These are phyloP conservation scores for Frieseomelitta varia DNA, from an alignment of 1,140 invertebrate genomes.

Conservation along the genomic window DNA sequence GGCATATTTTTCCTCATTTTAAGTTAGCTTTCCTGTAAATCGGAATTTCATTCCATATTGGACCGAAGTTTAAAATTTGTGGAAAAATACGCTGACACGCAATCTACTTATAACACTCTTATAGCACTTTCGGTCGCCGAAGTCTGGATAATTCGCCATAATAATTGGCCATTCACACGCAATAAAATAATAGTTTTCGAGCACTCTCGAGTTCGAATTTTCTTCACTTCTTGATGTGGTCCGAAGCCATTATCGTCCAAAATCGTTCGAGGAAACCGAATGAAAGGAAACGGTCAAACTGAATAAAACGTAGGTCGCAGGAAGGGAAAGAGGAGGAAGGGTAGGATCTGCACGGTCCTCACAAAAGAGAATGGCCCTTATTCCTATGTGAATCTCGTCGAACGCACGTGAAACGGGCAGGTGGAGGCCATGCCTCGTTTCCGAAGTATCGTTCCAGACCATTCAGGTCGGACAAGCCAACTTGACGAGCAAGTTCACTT, in stretches of 20 bases:
- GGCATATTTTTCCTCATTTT: no score
- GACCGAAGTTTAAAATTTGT: no score
- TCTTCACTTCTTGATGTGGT: not conserved
- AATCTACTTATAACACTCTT: no score
- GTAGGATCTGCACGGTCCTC: not conserved
- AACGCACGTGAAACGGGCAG: conserved; percentile 17
- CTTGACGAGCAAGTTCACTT: conserved; percentile 1
- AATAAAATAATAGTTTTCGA: no score
- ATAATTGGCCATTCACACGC: no score
- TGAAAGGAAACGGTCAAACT: not conserved
- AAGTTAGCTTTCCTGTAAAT: no score
- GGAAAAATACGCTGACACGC: no score
- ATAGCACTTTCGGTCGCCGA: no score
- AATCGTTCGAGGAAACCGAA: conserved; percentile 3
- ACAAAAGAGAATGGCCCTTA: conserved; percentile 17
- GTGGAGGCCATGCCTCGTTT: conserved; percentile 1
- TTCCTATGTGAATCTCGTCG: conserved; percentile 23
- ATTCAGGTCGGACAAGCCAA: conserved; percentile 10
- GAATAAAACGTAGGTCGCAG: conserved; percentile 8
- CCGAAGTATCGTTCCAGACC: conserved; percentile 20
- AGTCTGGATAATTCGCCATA: no score
- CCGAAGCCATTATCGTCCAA: not conserved
- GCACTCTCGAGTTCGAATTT: not conserved
- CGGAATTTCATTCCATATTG: no score
- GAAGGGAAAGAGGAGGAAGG: not conserved